A percentile compares a stretch with the other conserved stretches of the same genome.
phyloP scores from a whole-genome alignment of 1,140 invertebrate species.

The Tyrophagus putrescentiae region DNA sequence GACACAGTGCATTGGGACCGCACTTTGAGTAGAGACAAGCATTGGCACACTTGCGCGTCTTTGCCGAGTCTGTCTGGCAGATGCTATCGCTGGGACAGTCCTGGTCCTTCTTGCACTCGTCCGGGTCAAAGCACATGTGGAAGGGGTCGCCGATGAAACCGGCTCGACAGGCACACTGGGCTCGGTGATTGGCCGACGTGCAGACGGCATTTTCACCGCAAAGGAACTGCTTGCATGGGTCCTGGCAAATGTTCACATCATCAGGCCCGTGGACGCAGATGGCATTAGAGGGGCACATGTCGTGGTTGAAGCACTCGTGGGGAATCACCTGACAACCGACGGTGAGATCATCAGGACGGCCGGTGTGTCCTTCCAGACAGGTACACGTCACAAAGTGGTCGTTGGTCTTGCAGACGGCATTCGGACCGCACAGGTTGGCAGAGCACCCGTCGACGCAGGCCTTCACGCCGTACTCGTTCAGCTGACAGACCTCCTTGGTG shows the following conservation, averaged over 20 bases:
- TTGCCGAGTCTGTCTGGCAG: slow-evolving; percentile 24
- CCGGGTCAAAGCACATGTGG: slow-evolving; percentile 22
- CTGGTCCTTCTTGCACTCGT: slow-evolving; percentile 25
- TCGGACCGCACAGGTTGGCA: slow-evolving; percentile 26
- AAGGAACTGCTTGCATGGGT: slow-evolving; percentile 27
- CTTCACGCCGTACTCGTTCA: slow-evolving; percentile 28
- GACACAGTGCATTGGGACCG: slow-evolving; percentile 62
- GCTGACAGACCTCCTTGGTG: slow-evolving; percentile 42
- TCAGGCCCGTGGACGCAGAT: slow-evolving; percentile 22
- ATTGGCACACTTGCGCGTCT: slow-evolving; percentile 26
- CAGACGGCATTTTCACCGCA: slow-evolving; percentile 71
- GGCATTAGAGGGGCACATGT: slow-evolving; percentile 25
- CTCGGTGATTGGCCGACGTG: slow-evolving; percentile 60
- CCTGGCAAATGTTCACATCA: slow-evolving; percentile 21
- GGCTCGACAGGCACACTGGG: slow-evolving; percentile 63
- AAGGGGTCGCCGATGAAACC: slow-evolving; percentile 51
- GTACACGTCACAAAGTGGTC: slow-evolving; percentile 46
- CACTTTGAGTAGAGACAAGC: slow-evolving; percentile 39
- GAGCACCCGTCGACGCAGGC: slow-evolving; percentile 29
- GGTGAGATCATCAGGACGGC: slow-evolving; percentile 46
- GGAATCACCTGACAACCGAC: slow-evolving; percentile 26
- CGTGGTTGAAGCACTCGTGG: slow-evolving; percentile 23
- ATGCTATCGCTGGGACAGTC: slow-evolving; percentile 26
- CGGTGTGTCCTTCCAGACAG: slow-evolving; percentile 62
- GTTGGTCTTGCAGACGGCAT: slow-evolving; percentile 26